Evolutionary conservation across 2,797 vertebrate genomes (phyloP).

Genomic region (Periparus ater): DNA sequence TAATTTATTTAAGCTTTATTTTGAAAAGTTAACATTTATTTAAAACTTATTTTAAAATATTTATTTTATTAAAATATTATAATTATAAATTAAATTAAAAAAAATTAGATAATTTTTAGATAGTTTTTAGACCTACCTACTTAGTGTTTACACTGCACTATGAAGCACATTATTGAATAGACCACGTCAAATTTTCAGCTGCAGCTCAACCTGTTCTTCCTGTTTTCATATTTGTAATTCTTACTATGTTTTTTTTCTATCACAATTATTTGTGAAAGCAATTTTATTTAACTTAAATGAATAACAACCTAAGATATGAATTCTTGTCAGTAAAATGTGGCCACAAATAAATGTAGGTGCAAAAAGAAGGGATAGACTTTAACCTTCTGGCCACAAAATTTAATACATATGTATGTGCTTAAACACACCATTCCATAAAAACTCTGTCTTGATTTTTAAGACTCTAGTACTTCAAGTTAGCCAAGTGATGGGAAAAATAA

Average conservation of each 20-base stretch:
- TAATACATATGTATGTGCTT: neutral
- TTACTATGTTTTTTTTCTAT: neutral
- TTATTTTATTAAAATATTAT: too few relatives aligned
- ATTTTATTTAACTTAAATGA: neutral
- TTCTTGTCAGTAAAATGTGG: neutral
- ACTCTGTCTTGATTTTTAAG: neutral
- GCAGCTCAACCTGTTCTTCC: neutral
- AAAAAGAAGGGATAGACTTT: neutral
- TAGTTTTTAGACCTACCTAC: neutral
- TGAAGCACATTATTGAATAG: neutral
- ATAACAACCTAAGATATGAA: neutral
- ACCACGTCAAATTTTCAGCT: neutral
- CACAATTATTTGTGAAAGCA: neutral
- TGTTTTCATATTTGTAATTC: neutral
- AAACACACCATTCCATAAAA: neutral
- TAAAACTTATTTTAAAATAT: too few relatives aligned
- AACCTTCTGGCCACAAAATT: neutral
- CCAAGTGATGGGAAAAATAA: neutral
- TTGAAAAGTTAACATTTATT: too few relatives aligned
- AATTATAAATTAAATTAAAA: too few relatives aligned
- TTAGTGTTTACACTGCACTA: neutral
- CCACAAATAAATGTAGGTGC: slow-evolving; percentile 1
- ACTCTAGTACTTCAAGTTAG: neutral
- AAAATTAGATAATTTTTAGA: too few relatives aligned
- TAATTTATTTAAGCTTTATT: too few relatives aligned